Evolutionary conservation across 2,888 invertebrate species (phyloP).

Genomic region (Gortyna flavago): DNA sequence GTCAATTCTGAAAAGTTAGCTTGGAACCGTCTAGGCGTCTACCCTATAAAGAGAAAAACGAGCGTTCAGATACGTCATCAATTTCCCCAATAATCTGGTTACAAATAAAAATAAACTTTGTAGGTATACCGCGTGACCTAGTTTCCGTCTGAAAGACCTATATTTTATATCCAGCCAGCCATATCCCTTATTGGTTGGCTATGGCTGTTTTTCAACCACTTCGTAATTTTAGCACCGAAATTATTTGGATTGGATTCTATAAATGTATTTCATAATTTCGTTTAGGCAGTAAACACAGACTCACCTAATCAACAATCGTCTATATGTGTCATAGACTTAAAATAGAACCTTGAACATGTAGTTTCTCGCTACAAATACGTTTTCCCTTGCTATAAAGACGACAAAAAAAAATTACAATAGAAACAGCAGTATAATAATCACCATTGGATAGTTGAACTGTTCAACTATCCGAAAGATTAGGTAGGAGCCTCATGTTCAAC

Average conservation of each 20-base stretch:
- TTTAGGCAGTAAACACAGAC: not conserved
- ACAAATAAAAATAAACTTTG: conserved; percentile 33
- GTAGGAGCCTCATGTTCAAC: no score
- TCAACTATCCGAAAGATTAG: no score
- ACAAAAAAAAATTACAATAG: not conserved
- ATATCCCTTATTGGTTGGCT: conserved; percentile 35
- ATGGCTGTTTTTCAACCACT: conserved; percentile 22
- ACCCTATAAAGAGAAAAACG: conserved; percentile 13
- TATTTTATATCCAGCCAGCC: conserved; percentile 36
- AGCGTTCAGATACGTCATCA: conserved; percentile 34
- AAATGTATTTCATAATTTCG: conserved; percentile 14
- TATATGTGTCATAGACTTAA: not conserved
- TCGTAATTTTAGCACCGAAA: conserved; percentile 30
- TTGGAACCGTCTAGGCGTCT: conserved; percentile 15
- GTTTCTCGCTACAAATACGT: not conserved
- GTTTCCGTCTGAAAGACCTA: conserved; percentile 35
- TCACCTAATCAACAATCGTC: not conserved
- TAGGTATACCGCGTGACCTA: conserved; percentile 32
- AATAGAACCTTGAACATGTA: not conserved
- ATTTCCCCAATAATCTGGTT: conserved; percentile 23
- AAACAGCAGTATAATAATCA: not conserved
- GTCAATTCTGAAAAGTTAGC: conserved; percentile 13
- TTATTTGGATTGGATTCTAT: conserved; percentile 24
- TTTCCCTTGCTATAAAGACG: not conserved
- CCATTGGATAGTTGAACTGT: not conserved